Evolutionary conservation across 2,888 invertebrate species (phyloP), one percentile per base, ranked within the genome.

Genomic region (Drosophila prolongata): DNA sequence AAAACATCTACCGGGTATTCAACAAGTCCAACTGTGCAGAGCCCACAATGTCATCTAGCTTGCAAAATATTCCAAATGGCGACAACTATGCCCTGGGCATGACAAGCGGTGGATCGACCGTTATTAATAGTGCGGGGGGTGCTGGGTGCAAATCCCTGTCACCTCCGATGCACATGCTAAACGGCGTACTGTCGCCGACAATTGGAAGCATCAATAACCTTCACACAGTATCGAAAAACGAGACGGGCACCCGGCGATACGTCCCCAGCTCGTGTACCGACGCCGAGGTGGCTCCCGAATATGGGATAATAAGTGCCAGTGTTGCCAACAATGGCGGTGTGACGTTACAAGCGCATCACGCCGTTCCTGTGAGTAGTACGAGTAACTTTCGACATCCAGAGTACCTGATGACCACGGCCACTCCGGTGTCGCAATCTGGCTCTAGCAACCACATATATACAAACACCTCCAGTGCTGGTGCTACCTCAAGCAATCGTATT

Each of bases 31-130:
- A 91, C 70, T 92, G 90, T 60, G 90, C 91, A 3, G 92, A 92
- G 65, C 91, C 92, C 44, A 89, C 91, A 9, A 92, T 92, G 90
- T 92, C 92, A 42, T 91, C 92, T 55, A 92, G 93, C 75, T 79
- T 92, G 62, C 92, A 92, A 80, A 92, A 91, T 83, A 92, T 92
- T 81, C 92, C 92, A 40, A 92, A 92, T 79, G 92, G 92, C 60
- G 87, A 92, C 85, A 90, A 91, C 70, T 92, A 92, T 78, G 85
- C 83, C 27, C 83, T 89, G 30, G 89, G 88, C 2, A 75, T 56
- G 73, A 79, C 87, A 53, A 86, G 86, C 44, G 80, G 82, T 9
- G 71, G 70, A 11, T 59, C 67, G 4, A 49, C 64, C 42, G 71
- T 59, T 6, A 53, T 61, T 6, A 74, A 68, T 11, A 79, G 75